Base-by-base conservation (phyloP, 2,797 vertebrate genomes). In the Cyprinodon diabolis region DNA sequence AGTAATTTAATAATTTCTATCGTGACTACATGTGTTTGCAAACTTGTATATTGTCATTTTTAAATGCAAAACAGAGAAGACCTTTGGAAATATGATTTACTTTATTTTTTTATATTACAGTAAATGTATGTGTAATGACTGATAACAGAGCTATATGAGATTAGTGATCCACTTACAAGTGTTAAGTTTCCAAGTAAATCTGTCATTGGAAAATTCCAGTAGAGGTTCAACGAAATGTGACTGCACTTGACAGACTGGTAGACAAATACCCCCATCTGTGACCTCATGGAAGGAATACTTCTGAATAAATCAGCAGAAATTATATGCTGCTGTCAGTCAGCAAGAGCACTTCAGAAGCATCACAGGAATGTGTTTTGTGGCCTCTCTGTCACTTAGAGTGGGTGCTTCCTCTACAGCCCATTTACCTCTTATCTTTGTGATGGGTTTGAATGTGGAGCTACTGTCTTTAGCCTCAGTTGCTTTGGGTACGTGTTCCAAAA, bases 301-400 rank as follows among this genome's bases (percentile, higher is more conserved):
- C 69, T 88, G 75, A 87, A 77, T 89, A 84, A 88, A 90, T 82
- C 4, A 48, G 77, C 78, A 86, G 65, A 85, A 83, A 87, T 89
- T 54, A 81, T 83, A 82, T 82, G 79, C 84, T 71, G 76, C 85
- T 86, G 81, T 71, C 80, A 79, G 78, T 90, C 85, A 84, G 73
- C 2, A 65, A 86, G 81, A 79, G 85, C 86, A 77, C 80, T 84
- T 84, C 68, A 82, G 81, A 82, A 21, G 68, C 76, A 70, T 55
- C 67, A 15, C 82, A 79, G 77, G 76, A 85, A 81, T 81, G 72
- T 86, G 69, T 85, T 85, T 82, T 79, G 77, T 81, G 70, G 78
- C 79, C 77, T 77, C 72, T 48, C 56, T 79, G 87, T 86, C 87
- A 82, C 79, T 82, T 83, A 63, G 48, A 85, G 66, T 83, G 83